Base-by-base conservation (phyloP, 35 echinoderm and acorn worm genomes). In the Ophioderma brevispina region DNA sequence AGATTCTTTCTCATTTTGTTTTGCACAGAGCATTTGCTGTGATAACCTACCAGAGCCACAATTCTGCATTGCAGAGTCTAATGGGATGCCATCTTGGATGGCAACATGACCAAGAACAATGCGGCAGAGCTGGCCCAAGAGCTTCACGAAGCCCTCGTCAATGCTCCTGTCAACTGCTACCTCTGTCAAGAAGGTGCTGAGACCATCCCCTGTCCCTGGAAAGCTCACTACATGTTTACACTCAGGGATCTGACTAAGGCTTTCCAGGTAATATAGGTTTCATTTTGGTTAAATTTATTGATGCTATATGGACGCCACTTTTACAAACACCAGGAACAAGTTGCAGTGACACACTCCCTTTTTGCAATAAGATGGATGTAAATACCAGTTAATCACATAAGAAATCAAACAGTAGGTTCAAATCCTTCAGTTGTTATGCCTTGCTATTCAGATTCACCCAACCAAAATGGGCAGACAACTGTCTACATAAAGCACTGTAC, bases 211-310 rank as follows among this genome's bases (percentile, higher is more conserved):
- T 2, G 75, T 99, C 43, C 90, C 88, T 19, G 97, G 97, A 19
- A 79, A 94, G 55, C 88, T 70, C 97, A 99, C 79, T 99, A 99
- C 40, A 95, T 99, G 90, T 99, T 99, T 64, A 99, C 97, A 15
- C 88, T 99, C 10, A 78, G 93, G 75, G 97, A 99, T 38, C 80
- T 99, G 33, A 93, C 97, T 18, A 95, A 93, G 39, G 94, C 97
- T 34, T 99, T 99, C 85, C 97, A 99, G 97, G 97, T 99, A 78
- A n/a, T n/a, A n/a, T n/a, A n/a, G n/a, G n/a, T n/a, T n/a, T n/a
- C n/a, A n/a, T n/a, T n/a, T n/a, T n/a, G n/a, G n/a, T n/a, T n/a
- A n/a, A n/a, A n/a, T n/a, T n/a, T n/a, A n/a, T n/a, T n/a, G n/a
- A n/a, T n/a, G n/a, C n/a, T n/a, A n/a, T n/a, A n/a, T n/a, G n/a